Conservation (phyloP, 2,888 invertebrate genomes). For the Pheosia gnoma region DNA sequence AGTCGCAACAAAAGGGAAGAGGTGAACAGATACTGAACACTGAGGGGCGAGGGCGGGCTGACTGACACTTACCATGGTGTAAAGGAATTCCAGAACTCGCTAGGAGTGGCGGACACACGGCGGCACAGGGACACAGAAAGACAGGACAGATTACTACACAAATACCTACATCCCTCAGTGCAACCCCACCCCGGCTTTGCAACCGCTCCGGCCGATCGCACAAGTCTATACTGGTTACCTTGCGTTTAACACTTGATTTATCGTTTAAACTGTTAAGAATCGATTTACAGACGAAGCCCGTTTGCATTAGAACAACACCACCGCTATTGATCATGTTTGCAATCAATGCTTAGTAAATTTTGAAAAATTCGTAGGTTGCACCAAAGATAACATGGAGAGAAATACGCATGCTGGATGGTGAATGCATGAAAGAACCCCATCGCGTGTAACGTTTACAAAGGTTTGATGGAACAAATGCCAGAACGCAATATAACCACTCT, state of each 20-base stretch:
- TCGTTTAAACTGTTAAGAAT: constrained; percentile 50
- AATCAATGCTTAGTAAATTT: constrained; percentile 33
- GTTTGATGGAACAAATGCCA: constrained; percentile 77
- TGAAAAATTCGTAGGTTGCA: constrained; percentile 59
- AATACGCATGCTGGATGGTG: constrained; percentile 68
- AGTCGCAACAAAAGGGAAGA: constrained; percentile 83
- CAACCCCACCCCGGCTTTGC: constrained; percentile 81
- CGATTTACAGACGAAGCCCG: constrained; percentile 71
- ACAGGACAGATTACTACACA: constrained; percentile 86
- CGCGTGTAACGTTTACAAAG: constrained; percentile 57
- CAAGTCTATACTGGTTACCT: constrained; percentile 81
- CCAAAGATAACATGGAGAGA: constrained; percentile 60
- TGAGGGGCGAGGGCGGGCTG: constrained; percentile 85
- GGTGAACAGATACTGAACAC: constrained; percentile 83
- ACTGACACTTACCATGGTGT: constrained; percentile 98
- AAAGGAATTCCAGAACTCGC: constrained; percentile 99
- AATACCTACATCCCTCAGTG: constrained; percentile 85
- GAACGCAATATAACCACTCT: constrained; percentile 84
- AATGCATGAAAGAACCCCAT: constrained; percentile 62
- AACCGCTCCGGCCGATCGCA: constrained; percentile 75
- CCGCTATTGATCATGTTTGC: constrained; percentile 52
- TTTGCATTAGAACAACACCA: constrained; percentile 83
- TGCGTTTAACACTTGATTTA: constrained; percentile 80
- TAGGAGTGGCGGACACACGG: constrained; percentile 90
- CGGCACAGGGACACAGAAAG: constrained; percentile 89